A percentile compares a stretch with the other conserved stretches of the same genome.
phyloP scores from a whole-genome alignment of 2,888 invertebrate species.

The Stegana nigrithorax region DNA sequence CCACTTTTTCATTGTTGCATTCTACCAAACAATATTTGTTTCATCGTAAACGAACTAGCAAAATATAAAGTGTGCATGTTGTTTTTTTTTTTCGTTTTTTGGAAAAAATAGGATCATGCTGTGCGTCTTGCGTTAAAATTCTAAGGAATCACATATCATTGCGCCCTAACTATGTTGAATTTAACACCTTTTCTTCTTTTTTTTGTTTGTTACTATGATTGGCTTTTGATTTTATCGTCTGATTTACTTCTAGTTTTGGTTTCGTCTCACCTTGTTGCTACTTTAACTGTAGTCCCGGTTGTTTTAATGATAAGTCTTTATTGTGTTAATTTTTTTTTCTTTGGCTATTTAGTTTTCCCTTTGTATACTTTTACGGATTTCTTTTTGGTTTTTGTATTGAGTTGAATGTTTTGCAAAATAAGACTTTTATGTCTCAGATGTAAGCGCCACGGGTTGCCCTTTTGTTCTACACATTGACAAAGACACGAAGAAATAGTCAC shows the following conservation, averaged over 20 bases:
- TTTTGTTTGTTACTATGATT: neutral
- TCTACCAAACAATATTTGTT: slow-evolving; percentile 18
- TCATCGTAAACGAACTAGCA: no score
- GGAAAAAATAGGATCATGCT: slow-evolving; percentile 61
- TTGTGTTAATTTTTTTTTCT: slow-evolving; percentile 39
- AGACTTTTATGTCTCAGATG: slow-evolving; percentile 16
- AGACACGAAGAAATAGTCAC: no score
- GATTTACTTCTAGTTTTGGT: neutral
- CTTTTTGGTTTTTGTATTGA: slow-evolving; percentile 8
- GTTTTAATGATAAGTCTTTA: no score
- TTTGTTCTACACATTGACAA: no score
- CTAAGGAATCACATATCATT: slow-evolving; percentile 51
- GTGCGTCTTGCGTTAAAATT: slow-evolving; percentile 36
- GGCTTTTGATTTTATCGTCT: neutral
- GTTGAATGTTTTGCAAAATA: neutral
- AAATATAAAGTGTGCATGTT: slow-evolving; percentile 2
- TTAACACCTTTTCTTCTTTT: slow-evolving; percentile 67
- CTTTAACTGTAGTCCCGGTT: slow-evolving; percentile 26
- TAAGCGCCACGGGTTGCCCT: slow-evolving; percentile 31
- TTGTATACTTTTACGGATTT: slow-evolving; percentile 56
- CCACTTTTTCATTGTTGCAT: slow-evolving; percentile 61
- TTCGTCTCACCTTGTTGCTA: slow-evolving; percentile 39
- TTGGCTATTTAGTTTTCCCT: slow-evolving; percentile 20
- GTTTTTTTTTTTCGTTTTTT: slow-evolving; percentile 31
- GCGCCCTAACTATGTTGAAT: slow-evolving; percentile 60